Percentiles rank a stretch among this genome's conserved stretches.
phyloP scores from a whole-genome alignment of 2,113 vertebrate species.

The Jaculus jaculus region DNA sequence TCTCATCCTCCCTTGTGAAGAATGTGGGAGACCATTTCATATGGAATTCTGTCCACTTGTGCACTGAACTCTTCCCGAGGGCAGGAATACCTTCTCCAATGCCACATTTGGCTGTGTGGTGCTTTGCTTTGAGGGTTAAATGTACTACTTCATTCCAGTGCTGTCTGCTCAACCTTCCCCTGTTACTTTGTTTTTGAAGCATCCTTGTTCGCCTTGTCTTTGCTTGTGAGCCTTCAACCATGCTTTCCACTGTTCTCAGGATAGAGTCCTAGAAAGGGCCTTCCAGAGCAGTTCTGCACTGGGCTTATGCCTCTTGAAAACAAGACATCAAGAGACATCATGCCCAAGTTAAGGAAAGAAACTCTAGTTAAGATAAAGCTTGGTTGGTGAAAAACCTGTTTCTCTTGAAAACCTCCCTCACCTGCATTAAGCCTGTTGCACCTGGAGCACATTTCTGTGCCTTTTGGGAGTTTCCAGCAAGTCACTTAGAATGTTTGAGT shows the following conservation, averaged over 20 bases:
- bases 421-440: neutral
- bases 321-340: neutral
- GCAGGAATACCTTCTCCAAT: fast-evolving
- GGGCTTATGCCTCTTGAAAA: neutral
- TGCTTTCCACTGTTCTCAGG: neutral
- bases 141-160: fast-evolving
- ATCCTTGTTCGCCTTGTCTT: neutral
- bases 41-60: neutral
- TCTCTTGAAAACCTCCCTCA: fast-evolving
- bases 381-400: too few relatives aligned
- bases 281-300: neutral
- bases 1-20: neutral
- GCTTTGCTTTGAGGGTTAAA: neutral
- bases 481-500: too few relatives aligned
- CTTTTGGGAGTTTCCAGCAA: neutral
- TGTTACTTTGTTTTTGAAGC: neutral
- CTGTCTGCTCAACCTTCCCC: neutral
- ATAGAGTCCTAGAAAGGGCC: neutral
- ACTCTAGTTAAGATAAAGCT: neutral
- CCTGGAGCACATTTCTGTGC: neutral
- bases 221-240: neutral
- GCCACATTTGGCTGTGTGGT: fast-evolving
- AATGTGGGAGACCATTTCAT: neutral
- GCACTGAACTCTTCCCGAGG: neutral
- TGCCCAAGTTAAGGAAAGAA: neutral